Evolutionary conservation across 2,113 vertebrate genomes (phyloP).

Genomic region (Phaethornis superciliosus): DNA sequence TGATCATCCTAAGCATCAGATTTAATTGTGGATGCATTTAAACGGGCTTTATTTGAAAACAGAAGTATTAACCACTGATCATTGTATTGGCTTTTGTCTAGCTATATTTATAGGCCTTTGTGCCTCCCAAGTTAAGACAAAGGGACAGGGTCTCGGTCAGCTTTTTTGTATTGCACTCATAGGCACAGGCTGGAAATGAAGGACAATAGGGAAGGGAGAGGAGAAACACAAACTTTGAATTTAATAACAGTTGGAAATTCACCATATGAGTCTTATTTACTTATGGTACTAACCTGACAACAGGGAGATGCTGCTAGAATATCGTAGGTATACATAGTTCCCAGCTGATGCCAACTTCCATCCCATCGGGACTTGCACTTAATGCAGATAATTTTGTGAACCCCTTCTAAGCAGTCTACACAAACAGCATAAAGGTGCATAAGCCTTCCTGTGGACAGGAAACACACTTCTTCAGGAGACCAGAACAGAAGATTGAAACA

Average conservation of each 20-base stretch:
- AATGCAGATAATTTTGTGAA: conserved; percentile 99
- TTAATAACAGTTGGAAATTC: not conserved
- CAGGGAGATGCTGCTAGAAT: conserved; percentile 97
- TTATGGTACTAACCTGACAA: conserved; percentile 88
- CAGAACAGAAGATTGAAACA: conserved; percentile 22
- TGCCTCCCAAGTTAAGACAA: not conserved
- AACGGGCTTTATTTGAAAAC: not conserved
- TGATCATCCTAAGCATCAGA: not conserved
- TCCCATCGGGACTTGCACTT: conserved; percentile 99
- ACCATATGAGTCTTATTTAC: not conserved
- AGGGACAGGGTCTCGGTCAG: not conserved
- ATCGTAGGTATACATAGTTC: conserved; percentile 98
- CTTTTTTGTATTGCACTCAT: not conserved
- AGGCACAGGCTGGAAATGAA: not conserved
- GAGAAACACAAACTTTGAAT: not conserved
- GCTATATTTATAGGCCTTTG: not conserved
- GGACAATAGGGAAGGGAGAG: not conserved
- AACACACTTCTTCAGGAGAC: conserved; percentile 53
- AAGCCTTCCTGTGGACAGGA: conserved; percentile 87
- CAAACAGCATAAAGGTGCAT: conserved; percentile 99
- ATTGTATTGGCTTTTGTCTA: not conserved
- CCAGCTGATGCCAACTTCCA: conserved; percentile 98
- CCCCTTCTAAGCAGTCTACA: conserved; percentile 98
- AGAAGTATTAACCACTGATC: not conserved
- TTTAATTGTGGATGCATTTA: not conserved